Evolutionary conservation across 2,113 vertebrate genomes (phyloP), one percentile per base, ranked within the genome.

Genomic region (Pycnonotus jocosus): DNA sequence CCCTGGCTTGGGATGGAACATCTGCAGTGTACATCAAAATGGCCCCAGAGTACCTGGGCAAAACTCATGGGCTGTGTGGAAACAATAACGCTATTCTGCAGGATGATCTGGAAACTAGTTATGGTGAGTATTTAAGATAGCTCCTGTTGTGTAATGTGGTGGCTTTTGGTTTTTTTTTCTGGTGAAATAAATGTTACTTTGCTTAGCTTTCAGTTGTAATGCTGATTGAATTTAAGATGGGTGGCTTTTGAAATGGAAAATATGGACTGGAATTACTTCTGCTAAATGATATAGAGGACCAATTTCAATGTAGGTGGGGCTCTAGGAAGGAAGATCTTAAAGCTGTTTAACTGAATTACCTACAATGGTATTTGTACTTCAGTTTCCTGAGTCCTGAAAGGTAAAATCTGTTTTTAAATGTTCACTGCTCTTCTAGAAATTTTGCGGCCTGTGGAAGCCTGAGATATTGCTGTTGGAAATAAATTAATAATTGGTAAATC

Each of bases 1-100:
- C 98, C 1, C 90, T 99, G 97, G 99, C 99, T 87, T 99, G 99
- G 99, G 99, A 99, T 44, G 99, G 99, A 4, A 80, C 47, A 1
- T 98, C 99, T 21, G 99, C 99, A 28, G 96, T 98, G 74, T 99
- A 99, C 94, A 98, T 99, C 91, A 99, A 99, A 95, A 99, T 99
- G 98, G 98, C 98, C 87, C 98, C 99, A 0, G 98, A 99, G 66
- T 99, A 98, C 62, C 97, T 99, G 86, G 99, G 99, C 58, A 98
- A 98, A 92, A 99, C 98, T 13, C 99, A 97, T 2, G 99, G 99
- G 7, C 81, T 99, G 50, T 99, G 99, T 91, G 99, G 99, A 23
- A 99, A 99, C 96, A 99, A 99, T 86, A 99, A 99, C 24, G 99
- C 99, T 4, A 87, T 99, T 60, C 91, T 98, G 38, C 98, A 99